These are phyloP conservation scores for Brotula barbata DNA, from an alignment of 2,797 vertebrate species.

Conservation along the genomic window DNA sequence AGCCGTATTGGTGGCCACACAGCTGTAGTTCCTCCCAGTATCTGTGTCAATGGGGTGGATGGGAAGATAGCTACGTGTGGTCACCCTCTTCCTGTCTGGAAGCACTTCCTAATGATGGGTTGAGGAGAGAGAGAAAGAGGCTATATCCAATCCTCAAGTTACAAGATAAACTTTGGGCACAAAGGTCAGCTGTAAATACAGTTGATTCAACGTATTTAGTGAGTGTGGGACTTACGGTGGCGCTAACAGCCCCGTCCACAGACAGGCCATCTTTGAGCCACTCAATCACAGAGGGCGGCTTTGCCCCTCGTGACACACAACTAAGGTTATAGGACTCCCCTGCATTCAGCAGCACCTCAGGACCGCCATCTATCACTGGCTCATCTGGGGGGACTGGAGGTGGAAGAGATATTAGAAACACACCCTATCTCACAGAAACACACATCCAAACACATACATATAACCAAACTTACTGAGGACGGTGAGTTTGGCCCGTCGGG, in stretches of 20 bases:
- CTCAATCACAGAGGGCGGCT: conserved; percentile 86
- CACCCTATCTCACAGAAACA: background rate
- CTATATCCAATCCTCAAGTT: no score
- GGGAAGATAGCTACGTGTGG: conserved; percentile 86
- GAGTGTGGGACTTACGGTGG: conserved; percentile 75
- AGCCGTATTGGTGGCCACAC: conserved; percentile 85
- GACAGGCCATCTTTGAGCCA: conserved; percentile 89
- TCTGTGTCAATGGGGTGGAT: conserved; percentile 88
- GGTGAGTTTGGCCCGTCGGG: conserved; percentile 89
- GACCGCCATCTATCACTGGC: conserved; percentile 87
- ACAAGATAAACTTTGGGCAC: no score
- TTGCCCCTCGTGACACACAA: conserved; percentile 89
- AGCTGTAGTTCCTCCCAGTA: conserved; percentile 89
- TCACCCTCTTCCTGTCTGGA: conserved; percentile 89
- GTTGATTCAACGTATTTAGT: background rate
- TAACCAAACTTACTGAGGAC: conserved; percentile 79
- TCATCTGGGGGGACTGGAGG: conserved; percentile 89
- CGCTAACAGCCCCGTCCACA: conserved; percentile 83
- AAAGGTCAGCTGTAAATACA: background rate
- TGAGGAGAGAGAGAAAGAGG: background rate
- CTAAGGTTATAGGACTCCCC: conserved; percentile 91
- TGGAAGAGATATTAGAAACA: conserved; percentile 9
- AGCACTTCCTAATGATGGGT: conserved; percentile 81
- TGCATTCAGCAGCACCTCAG: conserved; percentile 88
- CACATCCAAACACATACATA: background rate